Evolutionary conservation across 2,888 invertebrate genomes (phyloP).

Genomic region (Acrobasis repandana): DNA sequence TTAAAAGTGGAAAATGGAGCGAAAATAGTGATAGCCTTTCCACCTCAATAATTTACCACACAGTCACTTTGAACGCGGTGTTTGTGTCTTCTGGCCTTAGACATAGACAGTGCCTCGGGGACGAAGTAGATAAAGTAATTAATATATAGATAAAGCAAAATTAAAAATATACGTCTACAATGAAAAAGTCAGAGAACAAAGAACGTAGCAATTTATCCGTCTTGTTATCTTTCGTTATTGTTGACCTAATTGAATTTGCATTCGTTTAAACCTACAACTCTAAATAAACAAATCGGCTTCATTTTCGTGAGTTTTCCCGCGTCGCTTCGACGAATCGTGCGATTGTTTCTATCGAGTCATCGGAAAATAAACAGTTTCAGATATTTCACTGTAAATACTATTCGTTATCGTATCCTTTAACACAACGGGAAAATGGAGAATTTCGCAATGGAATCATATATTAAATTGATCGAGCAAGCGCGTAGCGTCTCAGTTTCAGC

Average conservation of each 20-base stretch:
- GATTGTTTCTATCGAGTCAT: not conserved
- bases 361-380: not conserved
- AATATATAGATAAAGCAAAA: too few relatives aligned
- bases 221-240: not conserved
- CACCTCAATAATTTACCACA: not conserved
- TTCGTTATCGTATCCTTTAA: not conserved
- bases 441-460: too few relatives aligned
- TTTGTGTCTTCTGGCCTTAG: not conserved
- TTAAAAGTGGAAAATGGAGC: too few relatives aligned
- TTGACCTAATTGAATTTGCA: not conserved
- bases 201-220: not conserved
- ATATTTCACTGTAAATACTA: not conserved
- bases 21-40: not conserved
- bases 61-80: not conserved
- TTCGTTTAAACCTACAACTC: not conserved
- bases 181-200: too few relatives aligned
- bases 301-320: not conserved
- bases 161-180: too few relatives aligned
- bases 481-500: too few relatives aligned
- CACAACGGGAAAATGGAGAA: not conserved
- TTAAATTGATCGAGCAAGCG: too few relatives aligned
- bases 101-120: not conserved
- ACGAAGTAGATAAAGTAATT: too few relatives aligned
- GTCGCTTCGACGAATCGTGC: not conserved
- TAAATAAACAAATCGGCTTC: not conserved